phyloP scores from a whole-genome alignment of 2,888 invertebrate genomes.

The Orchestes rusci region DNA sequence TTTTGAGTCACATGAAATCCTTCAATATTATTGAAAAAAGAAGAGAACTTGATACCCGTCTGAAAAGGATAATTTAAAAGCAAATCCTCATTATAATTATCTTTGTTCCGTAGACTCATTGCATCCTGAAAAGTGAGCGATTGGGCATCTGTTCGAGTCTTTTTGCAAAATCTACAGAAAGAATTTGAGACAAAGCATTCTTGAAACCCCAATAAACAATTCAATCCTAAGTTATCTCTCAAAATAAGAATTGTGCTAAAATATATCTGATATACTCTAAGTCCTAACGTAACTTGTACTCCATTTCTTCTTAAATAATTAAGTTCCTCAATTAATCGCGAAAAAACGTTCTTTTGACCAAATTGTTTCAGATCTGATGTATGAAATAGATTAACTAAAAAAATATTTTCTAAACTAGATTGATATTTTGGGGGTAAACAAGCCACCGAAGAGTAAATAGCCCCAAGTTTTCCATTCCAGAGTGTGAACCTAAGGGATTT shows the following conservation, averaged over 20 bases:
- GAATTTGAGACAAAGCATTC: constrained; percentile 18
- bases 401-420: constrained; percentile 18
- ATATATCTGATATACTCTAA: not conserved
- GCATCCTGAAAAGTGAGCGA: not conserved
- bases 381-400: constrained; percentile 16
- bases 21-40: constrained; percentile 2
- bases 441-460: constrained; percentile 15
- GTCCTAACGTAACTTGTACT: constrained; percentile 6
- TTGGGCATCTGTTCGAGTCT: not conserved
- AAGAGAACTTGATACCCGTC: constrained; percentile 2
- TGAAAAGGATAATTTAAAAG: not conserved
- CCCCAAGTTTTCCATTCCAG: constrained; percentile 22
- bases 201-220: constrained; percentile 15
- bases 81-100: not conserved
- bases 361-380: constrained; percentile 13
- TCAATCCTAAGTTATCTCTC: not conserved
- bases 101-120: not conserved
- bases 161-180: constrained; percentile 18
- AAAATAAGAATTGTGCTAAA: not conserved
- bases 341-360: constrained; percentile 21
- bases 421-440: constrained; percentile 16
- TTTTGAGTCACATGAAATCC: constrained; percentile 6
- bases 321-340: constrained; percentile 18
- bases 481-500: constrained; percentile 21
- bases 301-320: constrained; percentile 17